Base-by-base conservation (phyloP, 2,113 vertebrate species). In the Lagopus muta region DNA sequence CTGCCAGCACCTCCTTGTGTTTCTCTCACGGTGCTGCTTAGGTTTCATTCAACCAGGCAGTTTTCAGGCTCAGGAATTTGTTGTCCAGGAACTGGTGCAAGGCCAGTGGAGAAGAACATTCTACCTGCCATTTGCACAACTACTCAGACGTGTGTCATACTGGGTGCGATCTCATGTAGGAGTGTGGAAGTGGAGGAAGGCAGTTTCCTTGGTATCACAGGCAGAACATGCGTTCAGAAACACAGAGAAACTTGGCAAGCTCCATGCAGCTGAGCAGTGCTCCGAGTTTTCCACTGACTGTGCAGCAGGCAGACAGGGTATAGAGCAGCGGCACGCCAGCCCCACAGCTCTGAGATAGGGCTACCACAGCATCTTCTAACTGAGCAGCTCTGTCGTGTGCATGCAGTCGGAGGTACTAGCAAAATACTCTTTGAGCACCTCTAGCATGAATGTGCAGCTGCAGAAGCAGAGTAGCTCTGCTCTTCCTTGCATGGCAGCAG, bases 131-230 rank as follows among this genome's bases (percentile, higher is more conserved):
- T 52, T 48, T 47, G 65, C 58, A n/a, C 14, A 24, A 20, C 20
- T 2, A 2, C 74, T 50, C n/a, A 11, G 65, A 16, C 80, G 61
- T 30, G 9, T 75, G 34, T 75, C 65, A 72, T 19, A 40, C 65
- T 18, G 40, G 45, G 73, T 0, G 0, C 32, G 40, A 25, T 65
- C 40, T 83, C 88, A 16, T 0, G 2, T 58, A 54, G 64, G 36
- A 91, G 19, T 55, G 17, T 19, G 18, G 14, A 50, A 60, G 43
- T 8, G 24, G 30, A 45, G 20, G 38, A 55, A 61, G 57, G 11
- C 0, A 0, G 8, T 88, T 90, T 75, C 74, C 48, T 75, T 58
- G 52, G n/a, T 50, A 25, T 61, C 0, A 0, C 0, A 0, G 64
- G 79, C 70, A 92, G 74, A 82, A 36, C 19, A 45, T 18, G 40